A percentile compares a stretch with the other conserved stretches of the same genome.
Conservation (phyloP, 2,797 vertebrate genomes). For the Antennarius maculatus region DNA sequence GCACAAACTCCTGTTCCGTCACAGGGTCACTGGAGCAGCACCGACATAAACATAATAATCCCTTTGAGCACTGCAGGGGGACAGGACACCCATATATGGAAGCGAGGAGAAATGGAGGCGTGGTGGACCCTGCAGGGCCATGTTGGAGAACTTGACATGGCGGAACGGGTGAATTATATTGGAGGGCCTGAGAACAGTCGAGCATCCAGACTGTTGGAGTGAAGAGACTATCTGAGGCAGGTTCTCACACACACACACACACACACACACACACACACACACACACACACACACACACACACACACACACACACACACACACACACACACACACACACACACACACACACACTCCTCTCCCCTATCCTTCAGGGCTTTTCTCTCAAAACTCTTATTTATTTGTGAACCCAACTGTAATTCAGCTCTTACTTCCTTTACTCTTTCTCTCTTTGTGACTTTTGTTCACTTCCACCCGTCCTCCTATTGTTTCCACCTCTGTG, state of each 20-base stretch:
- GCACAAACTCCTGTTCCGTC: constrained; percentile 59
- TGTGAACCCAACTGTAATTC: constrained; percentile 68
- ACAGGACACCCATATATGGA: constrained; percentile 74
- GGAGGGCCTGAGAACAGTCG: constrained; percentile 78
- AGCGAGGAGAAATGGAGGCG: constrained; percentile 80
- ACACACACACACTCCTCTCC: constrained; percentile 36
- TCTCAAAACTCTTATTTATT: constrained; percentile 46
- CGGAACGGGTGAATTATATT: constrained; percentile 78
- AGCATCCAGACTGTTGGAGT: constrained; percentile 69
- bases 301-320: constrained; percentile 31
- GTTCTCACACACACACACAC: constrained; percentile 17
- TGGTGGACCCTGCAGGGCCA: constrained; percentile 63
- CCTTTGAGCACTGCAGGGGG: constrained; percentile 65
- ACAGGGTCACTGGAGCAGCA: constrained; percentile 62
- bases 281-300: constrained; percentile 22
- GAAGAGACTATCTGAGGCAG: constrained; percentile 55
- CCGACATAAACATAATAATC: constrained; percentile 77
- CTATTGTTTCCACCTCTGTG: constrained; percentile 36
- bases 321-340: constrained; percentile 18
- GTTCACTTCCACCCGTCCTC: constrained; percentile 26
- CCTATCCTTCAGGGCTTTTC: constrained; percentile 63
- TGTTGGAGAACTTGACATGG: constrained; percentile 71
- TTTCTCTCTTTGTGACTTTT: constrained; percentile 43
- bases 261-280: constrained; percentile 25
- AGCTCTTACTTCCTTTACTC: constrained; percentile 54